A percentile compares a stretch with the other conserved stretches of the same genome.
Evolutionary conservation across 1,140 invertebrate genomes (phyloP).

Genomic region (Microvelia longipes): DNA sequence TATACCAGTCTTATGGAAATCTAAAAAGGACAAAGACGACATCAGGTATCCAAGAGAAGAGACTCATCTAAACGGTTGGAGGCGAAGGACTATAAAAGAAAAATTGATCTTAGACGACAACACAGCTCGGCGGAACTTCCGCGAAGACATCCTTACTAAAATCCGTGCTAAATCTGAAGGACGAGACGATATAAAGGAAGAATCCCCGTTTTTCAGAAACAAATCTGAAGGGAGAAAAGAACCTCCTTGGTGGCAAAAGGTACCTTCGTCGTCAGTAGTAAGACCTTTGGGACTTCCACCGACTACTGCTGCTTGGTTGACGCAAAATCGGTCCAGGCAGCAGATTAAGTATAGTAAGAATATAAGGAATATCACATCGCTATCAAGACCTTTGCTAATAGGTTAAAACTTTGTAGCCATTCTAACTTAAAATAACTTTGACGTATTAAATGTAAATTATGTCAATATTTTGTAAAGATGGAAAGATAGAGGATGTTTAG

Average conservation of each 20-base stretch:
- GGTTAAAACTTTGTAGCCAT: no score
- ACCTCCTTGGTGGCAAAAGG: not conserved
- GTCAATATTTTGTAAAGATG: no score
- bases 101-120: conserved; percentile 5
- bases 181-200: not conserved
- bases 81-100: conserved; percentile 1
- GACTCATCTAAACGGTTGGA: not conserved
- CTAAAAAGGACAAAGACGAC: not conserved
- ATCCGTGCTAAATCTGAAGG: not conserved
- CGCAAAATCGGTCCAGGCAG: not conserved
- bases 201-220: conserved; percentile 1
- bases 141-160: conserved; percentile 1
- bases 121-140: not conserved
- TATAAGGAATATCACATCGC: conserved; percentile 13
- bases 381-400: conserved; percentile 14
- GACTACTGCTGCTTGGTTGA: conserved; percentile 3
- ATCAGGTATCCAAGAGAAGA: not conserved
- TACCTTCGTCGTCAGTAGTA: not conserved
- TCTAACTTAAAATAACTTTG: no score
- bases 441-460: no score
- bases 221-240: conserved; percentile 1
- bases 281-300: conserved; percentile 10
- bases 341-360: not conserved
- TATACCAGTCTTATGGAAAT: not conserved
- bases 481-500: no score